phyloP scores from a whole-genome alignment of 2,888 invertebrate genomes.

The Caenorhabditis sp. region DNA sequence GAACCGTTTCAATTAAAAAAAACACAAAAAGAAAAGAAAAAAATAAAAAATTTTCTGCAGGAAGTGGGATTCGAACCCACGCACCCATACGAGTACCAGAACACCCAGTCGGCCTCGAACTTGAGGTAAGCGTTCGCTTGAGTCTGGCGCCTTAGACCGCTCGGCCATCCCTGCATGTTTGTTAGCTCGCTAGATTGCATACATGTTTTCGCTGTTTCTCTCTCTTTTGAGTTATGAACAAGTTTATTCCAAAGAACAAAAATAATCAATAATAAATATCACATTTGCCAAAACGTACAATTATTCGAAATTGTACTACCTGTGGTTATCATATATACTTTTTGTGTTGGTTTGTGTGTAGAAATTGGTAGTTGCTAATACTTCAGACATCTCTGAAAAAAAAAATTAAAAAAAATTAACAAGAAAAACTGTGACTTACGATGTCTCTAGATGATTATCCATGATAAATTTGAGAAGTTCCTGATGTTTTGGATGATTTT shows the following conservation, averaged over 20 bases:
- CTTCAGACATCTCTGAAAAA: constrained; percentile 27
- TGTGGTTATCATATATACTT: no score
- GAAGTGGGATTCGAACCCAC: constrained; percentile 16
- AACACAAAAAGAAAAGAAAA: no score
- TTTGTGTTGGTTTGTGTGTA: no score
- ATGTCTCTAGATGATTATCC: constrained; percentile 67
- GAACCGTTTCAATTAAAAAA: no score
- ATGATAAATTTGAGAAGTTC: constrained; percentile 66
- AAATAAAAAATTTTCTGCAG: constrained; percentile 5
- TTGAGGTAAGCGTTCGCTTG: constrained; percentile 62
- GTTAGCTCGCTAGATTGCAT: no score
- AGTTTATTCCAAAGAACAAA: no score
- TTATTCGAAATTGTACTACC: no score
- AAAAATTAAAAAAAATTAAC: neutral
- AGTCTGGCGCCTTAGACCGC: constrained; percentile 73
- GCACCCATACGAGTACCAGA: constrained; percentile 60
- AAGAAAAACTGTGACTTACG: constrained; percentile 47
- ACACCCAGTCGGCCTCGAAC: constrained; percentile 44
- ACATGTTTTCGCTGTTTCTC: no score
- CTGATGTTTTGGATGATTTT: constrained; percentile 24
- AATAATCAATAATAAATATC: no score
- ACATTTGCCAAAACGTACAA: no score
- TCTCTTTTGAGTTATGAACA: no score
- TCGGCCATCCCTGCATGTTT: constrained; percentile 66
- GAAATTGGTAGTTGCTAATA: no score